phyloP scores from a whole-genome alignment of 2,888 invertebrate genomes.

The Pyrocoelia pectoralis region DNA sequence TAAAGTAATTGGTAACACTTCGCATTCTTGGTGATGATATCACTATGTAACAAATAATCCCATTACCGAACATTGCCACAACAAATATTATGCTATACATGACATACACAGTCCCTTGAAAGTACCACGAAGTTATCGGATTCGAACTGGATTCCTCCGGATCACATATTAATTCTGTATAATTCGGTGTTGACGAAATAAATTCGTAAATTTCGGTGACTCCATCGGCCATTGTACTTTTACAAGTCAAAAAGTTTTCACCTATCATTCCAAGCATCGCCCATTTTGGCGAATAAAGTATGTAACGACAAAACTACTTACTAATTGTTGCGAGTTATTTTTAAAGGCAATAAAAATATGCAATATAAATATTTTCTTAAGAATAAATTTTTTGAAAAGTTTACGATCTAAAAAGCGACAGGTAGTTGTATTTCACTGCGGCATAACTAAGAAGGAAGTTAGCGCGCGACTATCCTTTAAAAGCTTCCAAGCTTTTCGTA shows the following conservation, averaged over 20 bases:
- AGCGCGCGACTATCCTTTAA: constrained; percentile 29
- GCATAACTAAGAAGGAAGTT: constrained; percentile 24
- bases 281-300: too few relatives aligned
- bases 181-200: constrained; percentile 7
- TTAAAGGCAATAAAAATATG: too few relatives aligned
- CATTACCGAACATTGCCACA: constrained; percentile 76
- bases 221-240: background rate
- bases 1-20: constrained; percentile 92
- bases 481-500: constrained; percentile 26
- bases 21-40: constrained; percentile 85
- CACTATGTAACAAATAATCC: constrained; percentile 87
- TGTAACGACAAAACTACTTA: too few relatives aligned
- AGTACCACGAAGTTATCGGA: constrained; percentile 57
- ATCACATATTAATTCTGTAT: constrained; percentile 17
- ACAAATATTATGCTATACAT: constrained; percentile 78
- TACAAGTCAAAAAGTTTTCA: background rate
- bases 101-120: constrained; percentile 71
- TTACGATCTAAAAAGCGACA: constrained; percentile 16
- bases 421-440: constrained; percentile 17
- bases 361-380: too few relatives aligned
- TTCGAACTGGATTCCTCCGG: constrained; percentile 14
- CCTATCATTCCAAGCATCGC: background rate
- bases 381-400: constrained; percentile 6
- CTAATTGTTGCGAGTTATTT: too few relatives aligned
- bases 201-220: background rate